Conservation (phyloP, 1,140 invertebrate genomes). For the Lucilia cuprina region DNA sequence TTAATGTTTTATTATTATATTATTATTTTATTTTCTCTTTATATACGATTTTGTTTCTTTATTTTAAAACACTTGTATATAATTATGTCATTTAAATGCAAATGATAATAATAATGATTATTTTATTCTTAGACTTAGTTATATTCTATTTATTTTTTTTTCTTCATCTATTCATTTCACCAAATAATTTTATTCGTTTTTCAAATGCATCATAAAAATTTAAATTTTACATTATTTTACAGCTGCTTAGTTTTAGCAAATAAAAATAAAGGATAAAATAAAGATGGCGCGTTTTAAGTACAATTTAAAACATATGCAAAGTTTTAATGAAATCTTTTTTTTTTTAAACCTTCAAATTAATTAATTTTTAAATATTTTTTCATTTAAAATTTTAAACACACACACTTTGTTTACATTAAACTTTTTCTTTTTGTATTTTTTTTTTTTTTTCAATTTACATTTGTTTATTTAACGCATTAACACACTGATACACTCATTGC, state of each 20-base stretch:
- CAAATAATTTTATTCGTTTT: neutral
- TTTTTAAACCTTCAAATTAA: too few species aligned
- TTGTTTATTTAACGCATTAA: neutral
- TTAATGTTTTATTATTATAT: neutral
- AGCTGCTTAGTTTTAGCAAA: neutral
- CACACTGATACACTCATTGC: neutral
- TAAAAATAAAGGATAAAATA: neutral
- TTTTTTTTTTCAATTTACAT: neutral
- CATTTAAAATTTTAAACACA: neutral
- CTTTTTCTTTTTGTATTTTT: conserved; percentile 17
- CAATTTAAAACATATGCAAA: neutral
- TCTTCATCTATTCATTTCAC: neutral
- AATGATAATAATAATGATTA: neutral
- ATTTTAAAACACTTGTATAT: conserved; percentile 3
- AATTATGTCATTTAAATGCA: conserved; percentile 25
- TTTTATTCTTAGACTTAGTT: conserved; percentile 16
- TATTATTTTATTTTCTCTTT: neutral
- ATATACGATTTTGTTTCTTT: neutral
- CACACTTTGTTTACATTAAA: neutral
- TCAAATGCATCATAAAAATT: conserved; percentile 9
- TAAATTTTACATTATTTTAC: conserved; percentile 20
- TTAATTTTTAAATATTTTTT: neutral
- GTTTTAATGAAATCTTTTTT: neutral
- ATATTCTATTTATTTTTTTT: neutral
- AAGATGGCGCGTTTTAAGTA: neutral